A percentile compares a stretch with the other conserved stretches of the same genome.
Evolutionary conservation across 2,113 vertebrate genomes (phyloP).

Genomic region (Gadus macrocephalus): DNA sequence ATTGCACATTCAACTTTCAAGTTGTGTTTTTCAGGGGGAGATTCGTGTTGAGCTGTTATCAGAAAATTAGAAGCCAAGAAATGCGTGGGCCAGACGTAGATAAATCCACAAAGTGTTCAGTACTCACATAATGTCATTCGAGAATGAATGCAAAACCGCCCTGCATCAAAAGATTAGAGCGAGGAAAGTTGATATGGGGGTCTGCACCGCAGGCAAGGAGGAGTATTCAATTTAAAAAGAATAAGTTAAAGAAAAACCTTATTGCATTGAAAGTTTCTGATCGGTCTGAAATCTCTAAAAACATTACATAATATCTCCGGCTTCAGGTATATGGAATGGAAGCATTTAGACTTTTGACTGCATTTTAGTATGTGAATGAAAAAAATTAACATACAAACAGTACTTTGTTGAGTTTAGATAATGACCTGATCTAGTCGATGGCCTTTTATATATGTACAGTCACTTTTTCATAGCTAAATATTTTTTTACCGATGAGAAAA

Average conservation of each 20-base stretch:
- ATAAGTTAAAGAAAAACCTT: not conserved
- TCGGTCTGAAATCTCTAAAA: too few species aligned
- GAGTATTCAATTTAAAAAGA: constrained; percentile 17
- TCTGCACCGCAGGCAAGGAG: constrained; percentile 24
- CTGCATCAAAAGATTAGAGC: constrained; percentile 62
- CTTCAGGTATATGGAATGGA: too few species aligned
- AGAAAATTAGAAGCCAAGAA: constrained; percentile 76
- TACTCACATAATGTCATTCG: constrained; percentile 60
- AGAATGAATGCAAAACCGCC: constrained; percentile 65
- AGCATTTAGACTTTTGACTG: too few species aligned
- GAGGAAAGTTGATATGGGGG: constrained; percentile 43
- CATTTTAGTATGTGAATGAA: too few species aligned
- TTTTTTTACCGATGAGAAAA: too few species aligned
- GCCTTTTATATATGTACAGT: too few species aligned
- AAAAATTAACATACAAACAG: too few species aligned
- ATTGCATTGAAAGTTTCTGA: not conserved
- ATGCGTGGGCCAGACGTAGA: constrained; percentile 61
- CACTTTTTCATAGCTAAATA: too few species aligned
- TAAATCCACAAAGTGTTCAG: constrained; percentile 63
- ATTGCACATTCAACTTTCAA: constrained; percentile 64
- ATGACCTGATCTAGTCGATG: too few species aligned
- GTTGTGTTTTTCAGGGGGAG: constrained; percentile 61
- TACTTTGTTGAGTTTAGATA: too few species aligned
- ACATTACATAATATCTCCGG: too few species aligned
- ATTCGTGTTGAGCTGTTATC: constrained; percentile 66